Evolutionary conservation across 2,113 vertebrate genomes (phyloP).

Genomic region (Meleagris gallopavo): DNA sequence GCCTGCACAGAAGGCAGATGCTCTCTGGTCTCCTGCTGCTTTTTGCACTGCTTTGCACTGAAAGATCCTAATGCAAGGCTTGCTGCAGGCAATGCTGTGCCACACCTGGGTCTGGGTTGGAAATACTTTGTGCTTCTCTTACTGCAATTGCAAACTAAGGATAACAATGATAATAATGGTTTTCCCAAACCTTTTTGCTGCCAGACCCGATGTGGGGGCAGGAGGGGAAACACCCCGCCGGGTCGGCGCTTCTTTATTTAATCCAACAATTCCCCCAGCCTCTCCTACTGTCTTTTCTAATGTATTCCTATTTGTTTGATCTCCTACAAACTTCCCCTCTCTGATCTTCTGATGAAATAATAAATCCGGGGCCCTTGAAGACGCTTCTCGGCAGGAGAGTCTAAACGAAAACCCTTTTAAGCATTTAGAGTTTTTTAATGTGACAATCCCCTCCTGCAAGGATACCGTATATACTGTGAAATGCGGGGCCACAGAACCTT

Average conservation of each 20-base stretch:
- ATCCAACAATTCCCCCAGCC: conserved; percentile 37
- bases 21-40: not conserved
- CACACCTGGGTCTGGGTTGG: not conserved
- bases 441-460: conserved; percentile 53
- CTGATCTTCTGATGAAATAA: conserved; percentile 73
- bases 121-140: not conserved
- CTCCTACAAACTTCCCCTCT: conserved; percentile 65
- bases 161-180: not conserved
- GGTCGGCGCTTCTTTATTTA: not conserved
- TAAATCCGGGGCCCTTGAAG: conserved; percentile 67
- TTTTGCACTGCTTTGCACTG: not conserved
- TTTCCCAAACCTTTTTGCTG: not conserved
- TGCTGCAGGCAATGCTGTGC: not conserved
- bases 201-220: not conserved
- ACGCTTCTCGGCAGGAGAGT: conserved; percentile 33
- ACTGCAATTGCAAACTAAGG: not conserved
- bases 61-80: not conserved
- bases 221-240: not conserved
- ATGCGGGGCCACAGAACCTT: not conserved
- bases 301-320: conserved; percentile 73
- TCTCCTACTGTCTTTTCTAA: conserved; percentile 59
- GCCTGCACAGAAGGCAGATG: not conserved
- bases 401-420: conserved; percentile 63
- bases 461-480: not conserved
- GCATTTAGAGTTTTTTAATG: conserved; percentile 66